Base-by-base conservation (phyloP, 2,888 invertebrate species). In the Mellilla xanthometata region DNA sequence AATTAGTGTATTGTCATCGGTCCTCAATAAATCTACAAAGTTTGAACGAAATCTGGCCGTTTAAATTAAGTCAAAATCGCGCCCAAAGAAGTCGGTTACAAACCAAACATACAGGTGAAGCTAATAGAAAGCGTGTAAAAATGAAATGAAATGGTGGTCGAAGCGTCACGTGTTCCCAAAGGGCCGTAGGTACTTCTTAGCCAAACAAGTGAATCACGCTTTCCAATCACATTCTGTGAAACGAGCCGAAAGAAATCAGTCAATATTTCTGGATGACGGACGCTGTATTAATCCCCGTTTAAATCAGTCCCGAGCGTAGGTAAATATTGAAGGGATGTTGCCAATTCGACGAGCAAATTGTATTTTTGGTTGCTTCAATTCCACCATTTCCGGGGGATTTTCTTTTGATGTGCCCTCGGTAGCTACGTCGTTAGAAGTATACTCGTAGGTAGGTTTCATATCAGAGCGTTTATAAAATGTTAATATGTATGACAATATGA, bases 281-380 rank as follows among this genome's bases (percentile, higher is more conserved):
- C 36, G 50, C 50, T 50, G 54, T 53, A 57, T 53, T 58, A 58
- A 58, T 55, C 49, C 55, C 38, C 53, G 52, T 55, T 48, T 55
- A 58, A 53, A 53, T 41, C 58, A 55, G 46, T 36, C 41, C 38
- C 47, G 44, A 47, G 41, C 51, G 53, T 50, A 43, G 51, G 58
- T 47, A 58, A 58, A 58, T 58, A 58, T 56, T 58, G 56, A 42
- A 58, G 49, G 44, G 42, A 46, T 54, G 39, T 42, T 36, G 39
- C 56, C 52, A 53, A 51, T 56, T 50, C 55, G 47, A 44, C 44
- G 50, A 44, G 43, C 30, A 56, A 58, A 58, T 58, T 56, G 52
- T 54, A 52, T 58, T 54, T 56, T 54, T 54, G 54, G 52, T 44
- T 28, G 50, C 39, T 27, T 46, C 40, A 46, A 35, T 45, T 44